These are phyloP conservation scores for Isurus oxyrinchus DNA, from an alignment of 2,113 vertebrate species.

Conservation along the genomic window DNA sequence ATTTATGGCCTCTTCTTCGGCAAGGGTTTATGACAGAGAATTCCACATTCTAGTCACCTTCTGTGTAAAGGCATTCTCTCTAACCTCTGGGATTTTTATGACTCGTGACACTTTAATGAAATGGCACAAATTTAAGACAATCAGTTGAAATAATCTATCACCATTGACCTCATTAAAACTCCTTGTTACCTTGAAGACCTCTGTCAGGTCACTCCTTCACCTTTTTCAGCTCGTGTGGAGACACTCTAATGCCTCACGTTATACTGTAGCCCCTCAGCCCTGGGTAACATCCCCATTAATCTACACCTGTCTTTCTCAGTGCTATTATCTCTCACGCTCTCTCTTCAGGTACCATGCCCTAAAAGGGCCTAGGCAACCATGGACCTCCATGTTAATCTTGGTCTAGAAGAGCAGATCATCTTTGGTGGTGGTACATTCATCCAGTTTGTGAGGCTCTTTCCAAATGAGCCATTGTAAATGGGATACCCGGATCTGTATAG, in stretches of 20 bases:
- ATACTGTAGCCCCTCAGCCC: not conserved
- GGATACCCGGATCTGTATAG: not conserved
- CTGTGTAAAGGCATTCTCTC: not conserved
- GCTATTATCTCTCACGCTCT: no score
- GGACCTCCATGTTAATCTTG: no score
- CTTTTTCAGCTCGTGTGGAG: not conserved
- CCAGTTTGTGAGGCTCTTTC: not conserved
- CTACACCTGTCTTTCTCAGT: not conserved
- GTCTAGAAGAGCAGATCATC: no score
- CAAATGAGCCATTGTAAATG: not conserved
- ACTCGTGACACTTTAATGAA: not conserved
- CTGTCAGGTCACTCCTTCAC: not conserved
- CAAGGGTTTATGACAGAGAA: not conserved
- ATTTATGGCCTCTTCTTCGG: not conserved
- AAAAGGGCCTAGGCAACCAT: no score
- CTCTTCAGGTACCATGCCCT: no score
- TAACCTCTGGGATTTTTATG: not conserved
- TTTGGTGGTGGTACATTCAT: no score
- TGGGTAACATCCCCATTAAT: not conserved
- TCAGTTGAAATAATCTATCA: not conserved
- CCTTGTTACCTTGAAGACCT: not conserved
- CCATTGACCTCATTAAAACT: not conserved
- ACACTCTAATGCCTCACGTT: not conserved
- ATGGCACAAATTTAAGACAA: not conserved
- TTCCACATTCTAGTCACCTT: constrained; percentile 1